A percentile compares a stretch with the other conserved stretches of the same genome.
These are phyloP conservation scores for Pipistrellus pygmaeus DNA, from an alignment of 2,797 vertebrate species.

Conservation along the genomic window DNA sequence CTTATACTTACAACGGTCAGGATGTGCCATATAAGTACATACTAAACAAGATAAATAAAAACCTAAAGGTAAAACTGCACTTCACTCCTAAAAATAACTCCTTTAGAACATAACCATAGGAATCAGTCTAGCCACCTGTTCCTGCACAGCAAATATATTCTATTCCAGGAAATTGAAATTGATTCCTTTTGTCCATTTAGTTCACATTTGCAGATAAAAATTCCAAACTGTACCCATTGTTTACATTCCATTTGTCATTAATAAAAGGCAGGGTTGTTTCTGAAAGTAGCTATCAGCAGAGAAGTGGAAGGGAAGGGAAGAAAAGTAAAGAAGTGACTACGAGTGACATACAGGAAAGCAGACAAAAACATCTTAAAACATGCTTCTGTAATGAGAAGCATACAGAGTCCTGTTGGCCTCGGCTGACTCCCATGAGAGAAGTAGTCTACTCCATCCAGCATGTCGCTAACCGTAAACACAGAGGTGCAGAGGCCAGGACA, in stretches of 20 bases:
- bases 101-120: not conserved
- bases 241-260: not conserved
- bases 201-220: constrained; percentile 30
- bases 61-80: constrained; percentile 35
- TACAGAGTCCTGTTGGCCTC: constrained; percentile 57
- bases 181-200: not conserved
- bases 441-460: not conserved
- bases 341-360: constrained; percentile 50
- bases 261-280: constrained; percentile 11
- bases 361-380: constrained; percentile 31
- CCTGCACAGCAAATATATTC: not conserved
- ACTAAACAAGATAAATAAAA: constrained; percentile 40
- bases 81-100: constrained; percentile 42
- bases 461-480: constrained; percentile 68
- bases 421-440: constrained; percentile 55
- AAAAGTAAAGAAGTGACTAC: constrained; percentile 1
- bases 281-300: constrained; percentile 29
- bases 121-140: not conserved
- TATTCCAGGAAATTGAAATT: constrained; percentile 32
- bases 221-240: not conserved
- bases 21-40: not conserved
- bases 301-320: not conserved
- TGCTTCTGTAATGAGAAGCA: constrained; percentile 51
- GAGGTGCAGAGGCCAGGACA: constrained; percentile 63
- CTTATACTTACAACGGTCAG: not conserved